Base-by-base conservation (phyloP, 2,797 vertebrate genomes). In the Carduelis carduelis region DNA sequence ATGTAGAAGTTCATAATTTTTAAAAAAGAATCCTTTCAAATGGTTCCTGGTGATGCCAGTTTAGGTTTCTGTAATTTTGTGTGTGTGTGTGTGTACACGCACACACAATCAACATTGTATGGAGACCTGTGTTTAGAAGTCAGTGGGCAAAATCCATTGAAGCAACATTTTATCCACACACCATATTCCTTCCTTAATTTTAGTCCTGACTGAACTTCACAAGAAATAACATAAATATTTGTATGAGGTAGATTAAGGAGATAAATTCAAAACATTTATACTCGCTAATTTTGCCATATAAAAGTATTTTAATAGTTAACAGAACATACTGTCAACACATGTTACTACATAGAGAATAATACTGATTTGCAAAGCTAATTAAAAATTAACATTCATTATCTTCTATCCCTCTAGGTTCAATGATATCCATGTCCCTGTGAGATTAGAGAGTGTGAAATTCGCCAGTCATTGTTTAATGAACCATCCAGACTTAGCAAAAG, bases 381-480 rank as follows among this genome's bases (percentile, higher is more conserved):
- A 94, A 90, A 35, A 95, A 92, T 93, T 97, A 97, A 97, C 89
- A 39, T 95, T 97, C 84, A 71, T 68, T n/a, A 55, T 96, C 96
- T 69, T 92, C 77, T 89, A 0, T 95, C 93, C 87, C 55, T 96
- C 50, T 96, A 99, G 99, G 97, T 99, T 99, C 98, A 99, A 99
- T 97, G 99, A 99, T 96, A 99, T 99, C 97, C 99, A 99, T 71
- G 99, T 99, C 95, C 99, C 99, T 92, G 99, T 99, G 96, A 98
- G 99, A 97, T 98, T 99, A 97, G 99, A 99, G 97, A 99, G 99
- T 98, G 99, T 99, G 86, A 99, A 99, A 98, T 99, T 99, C 96
- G 99, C 99, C 92, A 99, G 99, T 96, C 99, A 99, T 97, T 99
- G 99, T 97, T 98, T 99, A 98, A 99, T 99, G 99, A 99, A 99